Conservation (phyloP, 2,888 invertebrate genomes). For the Ornithoptera alexandrae region DNA sequence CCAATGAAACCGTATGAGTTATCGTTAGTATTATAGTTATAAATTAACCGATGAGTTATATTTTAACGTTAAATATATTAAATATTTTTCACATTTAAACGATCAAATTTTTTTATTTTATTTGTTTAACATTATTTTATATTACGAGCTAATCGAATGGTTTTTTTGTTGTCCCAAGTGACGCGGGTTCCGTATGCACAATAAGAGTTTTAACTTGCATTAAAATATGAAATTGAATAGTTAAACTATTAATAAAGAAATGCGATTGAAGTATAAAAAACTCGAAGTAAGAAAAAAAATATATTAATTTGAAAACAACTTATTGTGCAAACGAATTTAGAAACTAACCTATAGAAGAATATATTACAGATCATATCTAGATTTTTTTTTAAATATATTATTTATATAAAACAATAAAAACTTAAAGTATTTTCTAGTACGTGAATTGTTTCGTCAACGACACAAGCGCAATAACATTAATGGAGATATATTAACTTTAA, state of each 20-base stretch:
- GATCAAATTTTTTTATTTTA: constrained; percentile 37
- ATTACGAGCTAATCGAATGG: constrained; percentile 44
- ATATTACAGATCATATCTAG: constrained; percentile 8
- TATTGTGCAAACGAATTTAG: constrained; percentile 12
- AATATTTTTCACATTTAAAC: constrained; percentile 36
- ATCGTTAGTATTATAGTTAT: constrained; percentile 33
- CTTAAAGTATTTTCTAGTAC: not conserved
- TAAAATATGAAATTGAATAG: not conserved
- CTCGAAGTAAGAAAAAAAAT: not conserved
- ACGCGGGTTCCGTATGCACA: constrained; percentile 46
- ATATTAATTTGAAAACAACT: not conserved
- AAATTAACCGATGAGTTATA: constrained; percentile 36
- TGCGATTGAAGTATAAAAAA: not conserved
- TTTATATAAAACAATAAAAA: constrained; percentile 10
- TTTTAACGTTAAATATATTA: constrained; percentile 44
- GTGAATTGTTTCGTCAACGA: not conserved
- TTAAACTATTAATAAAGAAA: not conserved
- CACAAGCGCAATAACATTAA: constrained; percentile 46
- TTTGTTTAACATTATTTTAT: constrained; percentile 41
- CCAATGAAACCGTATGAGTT: constrained; percentile 45
- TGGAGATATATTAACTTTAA: constrained; percentile 62
- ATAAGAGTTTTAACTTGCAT: not conserved
- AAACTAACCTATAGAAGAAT: not conserved
- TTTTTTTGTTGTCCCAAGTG: constrained; percentile 47
- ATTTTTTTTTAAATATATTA: constrained; percentile 7